Base-by-base conservation (phyloP, 2,888 invertebrate species). In the Hydriomena furcata region DNA sequence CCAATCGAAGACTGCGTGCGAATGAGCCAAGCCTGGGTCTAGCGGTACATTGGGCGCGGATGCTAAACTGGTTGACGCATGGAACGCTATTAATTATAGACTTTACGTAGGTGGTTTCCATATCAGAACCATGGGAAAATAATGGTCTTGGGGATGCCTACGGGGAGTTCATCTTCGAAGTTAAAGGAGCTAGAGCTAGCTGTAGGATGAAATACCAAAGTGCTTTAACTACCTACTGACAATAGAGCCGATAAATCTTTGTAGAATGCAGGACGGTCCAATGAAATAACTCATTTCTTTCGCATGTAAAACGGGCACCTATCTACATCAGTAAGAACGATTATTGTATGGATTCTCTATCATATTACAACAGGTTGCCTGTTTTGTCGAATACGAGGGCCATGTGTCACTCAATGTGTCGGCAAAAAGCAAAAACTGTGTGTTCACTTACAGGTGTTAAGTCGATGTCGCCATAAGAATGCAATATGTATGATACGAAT, bases 61-160 rank as follows among this genome's bases (percentile, higher is more conserved):
- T 73, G 70, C 66, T 56, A 70, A 61, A 71, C 74, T 70, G 71
- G 74, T 73, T 76, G 77, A 78, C 71, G 75, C 74, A 66, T 59
- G 61, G 65, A 60, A 59, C 56, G 65, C 69, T 69, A 77, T 76
- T 78, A 76, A 77, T 78, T 75, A 73, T 63, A 65, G 54, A 49
- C 56, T 46, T 55, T 54, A 60, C 64, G 67, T 67, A 67, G 67
- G 62, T 62, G 64, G 66, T 69, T 71, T 69, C 67, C 66, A 64
- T 68, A 68, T 67, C 55, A 58, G 60, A 54, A 44, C 46, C 65
- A 61, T 61, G 69, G 66, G 68, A 76, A 71, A 68, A 68, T 71
- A 68, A 71, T 69, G 61, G 47, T 59, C 47, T 36, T 30, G 55
- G 53, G 37, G 27, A 24, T 55, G 56, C 44, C 49, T 45, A 41